These are phyloP conservation scores for Bombyx mori DNA, from an alignment of 1,140 invertebrate species.

Conservation along the genomic window ASM3026992v2 NC_085116.1:11211001-11211500, in stretches of 20 bases:
- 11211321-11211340: too few species aligned
- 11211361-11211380: too few species aligned
- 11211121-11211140: slow-evolving; percentile 63
- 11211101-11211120: slow-evolving; percentile 65
- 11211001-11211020: slow-evolving; percentile 67
- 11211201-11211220: slow-evolving; percentile 31
- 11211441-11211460: too few species aligned
- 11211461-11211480: too few species aligned
- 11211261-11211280: slow-evolving; percentile 43
- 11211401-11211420: too few species aligned
- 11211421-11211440: too few species aligned
- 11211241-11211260: slow-evolving; percentile 45
- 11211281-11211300: slow-evolving; percentile 19
- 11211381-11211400: too few species aligned
- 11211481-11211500: too few species aligned
- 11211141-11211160: slow-evolving; percentile 65
- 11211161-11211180: slow-evolving; percentile 70
- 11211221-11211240: slow-evolving; percentile 45
- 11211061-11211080: slow-evolving; percentile 69
- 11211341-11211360: too few species aligned
- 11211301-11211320: too few species aligned
- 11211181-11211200: slow-evolving; percentile 38
- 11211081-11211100: slow-evolving; percentile 69
- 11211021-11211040: slow-evolving; percentile 63
- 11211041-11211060: slow-evolving; percentile 60